Evolutionary conservation across 2,113 vertebrate species (phyloP), one percentile per base, ranked within the genome.

Genomic region (Zosterops pallidus): DNA sequence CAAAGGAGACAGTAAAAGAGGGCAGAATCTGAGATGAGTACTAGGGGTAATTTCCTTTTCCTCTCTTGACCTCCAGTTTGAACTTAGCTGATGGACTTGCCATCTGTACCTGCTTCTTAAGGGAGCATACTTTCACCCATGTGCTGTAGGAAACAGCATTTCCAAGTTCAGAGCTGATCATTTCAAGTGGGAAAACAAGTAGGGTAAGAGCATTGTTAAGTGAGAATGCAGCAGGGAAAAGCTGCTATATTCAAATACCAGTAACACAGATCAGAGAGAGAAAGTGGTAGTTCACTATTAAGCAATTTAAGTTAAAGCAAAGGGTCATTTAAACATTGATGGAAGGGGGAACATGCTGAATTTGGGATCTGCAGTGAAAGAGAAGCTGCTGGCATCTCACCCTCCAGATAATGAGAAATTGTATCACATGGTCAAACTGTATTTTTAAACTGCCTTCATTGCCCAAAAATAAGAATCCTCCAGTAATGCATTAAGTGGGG

Each of bases 51-150:
- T 97, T 96, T 97, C 96, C 94, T 95, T 77, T 93, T 96, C 86
- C 86, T 88, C 76, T 83, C 95, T 94, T 95, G 96, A 96, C 95
- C 96, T 97, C 92, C 2, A 1, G 76, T 83, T 93, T 96, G 96
- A 97, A 96, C 95, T 97, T 96, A 95, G 83, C 92, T 97, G 96
- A 97, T 97, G 86, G 86, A 96, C 96, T 94, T 93, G 94, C 96
- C 96, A 97, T 96, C 94, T 97, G 96, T 95, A 94, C 35, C 52
- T 93, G 76, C 50, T 89, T 93, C 83, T 96, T 94, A 95, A 96
- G 90, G 89, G 83, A 95, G 68, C 83, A 67, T 35, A 21, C 69
- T 67, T 94, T 89, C 64, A 78, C 69, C 41, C 14, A 1, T 78
- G 57, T 70, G 33, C 47, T 52, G 56, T 39, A 86, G 69, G 76